These are phyloP conservation scores for Naja naja DNA, from an alignment of 2,113 vertebrate species.

Conservation along the genomic window DNA sequence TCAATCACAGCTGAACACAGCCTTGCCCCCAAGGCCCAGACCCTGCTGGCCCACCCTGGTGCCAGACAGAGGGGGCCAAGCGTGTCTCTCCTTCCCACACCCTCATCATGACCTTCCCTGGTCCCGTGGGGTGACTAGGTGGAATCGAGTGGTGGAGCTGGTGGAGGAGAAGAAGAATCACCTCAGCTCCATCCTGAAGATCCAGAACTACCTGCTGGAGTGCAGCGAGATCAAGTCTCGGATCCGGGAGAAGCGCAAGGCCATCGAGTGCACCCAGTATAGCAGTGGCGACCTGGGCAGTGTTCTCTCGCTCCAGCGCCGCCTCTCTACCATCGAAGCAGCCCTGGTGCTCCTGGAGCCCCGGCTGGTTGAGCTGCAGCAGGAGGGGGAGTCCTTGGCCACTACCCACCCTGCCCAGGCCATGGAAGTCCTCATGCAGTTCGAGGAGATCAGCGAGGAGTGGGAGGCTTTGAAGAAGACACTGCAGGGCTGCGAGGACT, in stretches of 20 bases:
- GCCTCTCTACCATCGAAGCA: conserved; percentile 88
- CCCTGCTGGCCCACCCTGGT: background rate
- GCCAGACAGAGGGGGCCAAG: background rate
- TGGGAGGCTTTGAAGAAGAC: conserved; percentile 86
- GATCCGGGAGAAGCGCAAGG: conserved; percentile 86
- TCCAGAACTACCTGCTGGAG: conserved; percentile 94
- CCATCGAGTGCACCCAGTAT: conserved; percentile 83
- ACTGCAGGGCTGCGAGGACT: conserved; percentile 86
- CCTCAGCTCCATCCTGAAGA: conserved; percentile 77
- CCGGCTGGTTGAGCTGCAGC: conserved; percentile 82
- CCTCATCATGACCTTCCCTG: background rate
- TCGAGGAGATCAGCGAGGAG: conserved; percentile 84
- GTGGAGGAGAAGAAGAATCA: conserved; percentile 88
- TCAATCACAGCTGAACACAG: background rate
- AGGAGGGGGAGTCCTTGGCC: conserved; percentile 83
- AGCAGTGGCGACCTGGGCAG: conserved; percentile 81
- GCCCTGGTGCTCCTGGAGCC: conserved; percentile 87
- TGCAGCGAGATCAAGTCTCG: conserved; percentile 86
- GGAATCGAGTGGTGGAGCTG: conserved; percentile 94
- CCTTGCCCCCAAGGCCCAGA: background rate
- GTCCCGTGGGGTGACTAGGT: conserved; percentile 66
- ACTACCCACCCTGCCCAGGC: conserved; percentile 72
- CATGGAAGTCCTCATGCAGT: conserved; percentile 82
- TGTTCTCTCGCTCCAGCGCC: conserved; percentile 81
- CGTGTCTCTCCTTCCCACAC: background rate